phyloP scores from a whole-genome alignment of 92 coral and sea anemone species.

The Montipora capitata region DNA sequence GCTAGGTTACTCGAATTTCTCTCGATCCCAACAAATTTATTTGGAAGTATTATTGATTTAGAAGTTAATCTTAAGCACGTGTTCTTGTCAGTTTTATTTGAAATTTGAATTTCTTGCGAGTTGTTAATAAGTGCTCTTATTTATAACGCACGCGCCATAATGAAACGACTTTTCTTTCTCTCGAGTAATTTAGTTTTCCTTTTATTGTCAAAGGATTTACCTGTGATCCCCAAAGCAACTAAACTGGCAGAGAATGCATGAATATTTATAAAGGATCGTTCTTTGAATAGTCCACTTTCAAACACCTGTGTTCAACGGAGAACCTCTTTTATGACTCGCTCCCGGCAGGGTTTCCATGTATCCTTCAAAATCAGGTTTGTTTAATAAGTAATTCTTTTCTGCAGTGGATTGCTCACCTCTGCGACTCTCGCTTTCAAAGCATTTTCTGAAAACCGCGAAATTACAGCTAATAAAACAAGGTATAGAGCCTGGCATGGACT shows the following conservation, averaged over 20 bases:
- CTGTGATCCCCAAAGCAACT: conserved; percentile 51
- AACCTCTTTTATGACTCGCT: conserved; percentile 4
- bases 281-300: conserved; percentile 35
- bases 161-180: conserved; percentile 30
- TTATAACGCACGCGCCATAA: conserved; percentile 41
- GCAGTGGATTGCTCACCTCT: conserved; percentile 1
- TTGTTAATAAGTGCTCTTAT: conserved; percentile 25
- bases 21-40: background rate
- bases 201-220: conserved; percentile 46
- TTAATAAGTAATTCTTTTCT: background rate
- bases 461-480: conserved; percentile 36
- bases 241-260: conserved; percentile 27
- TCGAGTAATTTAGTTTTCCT: conserved; percentile 44
- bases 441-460: conserved; percentile 25
- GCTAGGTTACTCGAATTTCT: conserved; percentile 4
- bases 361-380: conserved; percentile 6
- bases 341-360: conserved; percentile 7
- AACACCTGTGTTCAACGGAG: conserved; percentile 70
- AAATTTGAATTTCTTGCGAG: conserved; percentile 31
- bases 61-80: conserved; percentile 17
- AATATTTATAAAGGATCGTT: conserved; percentile 70
- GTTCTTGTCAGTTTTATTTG: conserved; percentile 15
- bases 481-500: conserved; percentile 17
- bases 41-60: conserved; percentile 26
- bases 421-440: background rate